Evolutionary conservation across 1,140 invertebrate genomes (phyloP).

Genomic region (Dinothrombium tinctorium): DNA sequence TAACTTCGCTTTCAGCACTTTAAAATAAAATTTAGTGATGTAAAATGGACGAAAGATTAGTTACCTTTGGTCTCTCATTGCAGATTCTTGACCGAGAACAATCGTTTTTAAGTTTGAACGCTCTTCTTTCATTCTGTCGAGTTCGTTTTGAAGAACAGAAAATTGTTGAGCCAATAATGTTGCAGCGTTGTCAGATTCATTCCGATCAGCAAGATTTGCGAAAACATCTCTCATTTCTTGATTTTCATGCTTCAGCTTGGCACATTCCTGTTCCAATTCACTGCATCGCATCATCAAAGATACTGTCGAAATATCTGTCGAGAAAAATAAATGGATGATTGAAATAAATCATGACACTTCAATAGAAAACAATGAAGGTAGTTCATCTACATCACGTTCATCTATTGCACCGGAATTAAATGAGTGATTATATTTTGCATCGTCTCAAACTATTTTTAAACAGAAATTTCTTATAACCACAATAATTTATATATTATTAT

Average conservation of each 20-base stretch:
- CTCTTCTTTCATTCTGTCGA: slow-evolving; percentile 63
- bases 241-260: slow-evolving; percentile 40
- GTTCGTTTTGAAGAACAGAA: slow-evolving; percentile 49
- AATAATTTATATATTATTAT: too few relatives aligned
- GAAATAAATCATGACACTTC: too few relatives aligned
- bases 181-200: not conserved
- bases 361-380: not conserved
- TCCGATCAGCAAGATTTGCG: slow-evolving; percentile 20
- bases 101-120: slow-evolving; percentile 67
- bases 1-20: slow-evolving; percentile 7
- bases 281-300: slow-evolving; percentile 18
- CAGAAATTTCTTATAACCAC: too few relatives aligned
- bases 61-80: not conserved
- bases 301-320: slow-evolving; percentile 6
- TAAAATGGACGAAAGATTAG: too few relatives aligned
- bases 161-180: slow-evolving; percentile 38
- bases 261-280: slow-evolving; percentile 79
- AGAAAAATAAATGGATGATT: slow-evolving; percentile 1
- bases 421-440: too few relatives aligned
- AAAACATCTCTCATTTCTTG: slow-evolving; percentile 38
- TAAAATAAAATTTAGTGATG: too few relatives aligned
- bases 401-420: too few relatives aligned
- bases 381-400: not conserved
- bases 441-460: too few relatives aligned
- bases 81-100: slow-evolving; percentile 21